Evolutionary conservation across 1,140 invertebrate genomes (phyloP).

Genomic region (Drosophila ananassae): DNA sequence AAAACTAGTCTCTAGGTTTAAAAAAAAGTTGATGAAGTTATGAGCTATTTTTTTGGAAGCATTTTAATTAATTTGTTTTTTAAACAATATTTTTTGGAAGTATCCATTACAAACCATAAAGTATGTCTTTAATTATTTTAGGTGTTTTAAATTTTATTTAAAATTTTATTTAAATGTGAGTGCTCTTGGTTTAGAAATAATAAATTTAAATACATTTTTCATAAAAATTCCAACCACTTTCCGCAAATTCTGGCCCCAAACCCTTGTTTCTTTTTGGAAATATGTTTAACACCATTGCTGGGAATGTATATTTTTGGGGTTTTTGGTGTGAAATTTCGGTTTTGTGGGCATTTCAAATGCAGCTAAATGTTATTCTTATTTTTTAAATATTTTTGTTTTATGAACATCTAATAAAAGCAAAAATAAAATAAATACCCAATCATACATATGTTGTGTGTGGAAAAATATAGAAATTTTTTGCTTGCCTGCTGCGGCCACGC

Average conservation of each 20-base stretch:
- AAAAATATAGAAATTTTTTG: conserved; percentile 27
- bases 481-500: conserved; percentile 36
- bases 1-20: too few species aligned
- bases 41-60: too few species aligned
- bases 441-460: conserved; percentile 22
- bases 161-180: neutral
- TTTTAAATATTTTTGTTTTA: neutral
- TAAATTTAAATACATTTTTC: neutral
- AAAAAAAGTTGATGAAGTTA: too few species aligned
- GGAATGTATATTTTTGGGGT: neutral
- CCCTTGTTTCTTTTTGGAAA: neutral
- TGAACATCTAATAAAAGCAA: conserved; percentile 20
- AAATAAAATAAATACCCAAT: conserved; percentile 3
- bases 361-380: neutral
- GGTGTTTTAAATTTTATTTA: too few species aligned
- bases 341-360: conserved; percentile 23
- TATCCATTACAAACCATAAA: too few species aligned
- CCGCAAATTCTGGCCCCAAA: neutral
- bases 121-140: too few species aligned
- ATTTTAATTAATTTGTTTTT: too few species aligned
- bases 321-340: conserved; percentile 4
- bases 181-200: neutral
- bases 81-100: too few species aligned
- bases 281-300: neutral
- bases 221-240: neutral